Evolutionary conservation across 1,140 invertebrate genomes (phyloP).

Genomic region (Drosophila pruinosa): DNA sequence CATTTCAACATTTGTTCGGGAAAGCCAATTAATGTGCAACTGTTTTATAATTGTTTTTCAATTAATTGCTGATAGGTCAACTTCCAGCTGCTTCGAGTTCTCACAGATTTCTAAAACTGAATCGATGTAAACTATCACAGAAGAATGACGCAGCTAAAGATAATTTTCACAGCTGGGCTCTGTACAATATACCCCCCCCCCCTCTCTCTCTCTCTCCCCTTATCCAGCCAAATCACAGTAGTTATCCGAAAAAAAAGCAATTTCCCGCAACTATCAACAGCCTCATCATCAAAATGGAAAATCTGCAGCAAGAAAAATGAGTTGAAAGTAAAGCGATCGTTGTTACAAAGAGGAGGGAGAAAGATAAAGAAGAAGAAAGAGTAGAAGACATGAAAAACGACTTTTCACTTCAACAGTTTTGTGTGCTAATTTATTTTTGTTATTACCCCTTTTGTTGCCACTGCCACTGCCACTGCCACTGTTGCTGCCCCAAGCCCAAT

Average conservation of each 20-base stretch:
- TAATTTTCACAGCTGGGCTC: conserved; percentile 41
- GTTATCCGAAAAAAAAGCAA: conserved; percentile 50
- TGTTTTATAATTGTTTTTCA: conserved; percentile 12
- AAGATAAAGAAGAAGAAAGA: neutral
- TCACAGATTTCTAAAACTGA: conserved; percentile 2
- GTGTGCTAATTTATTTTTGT: conserved; percentile 79
- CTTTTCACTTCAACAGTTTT: conserved; percentile 81
- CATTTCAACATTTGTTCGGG: too few relatives aligned
- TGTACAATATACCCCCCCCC: neutral
- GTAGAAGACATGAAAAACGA: conserved; percentile 61
- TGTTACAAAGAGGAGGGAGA: conserved; percentile 10
- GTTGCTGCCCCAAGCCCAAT: conserved; percentile 13
- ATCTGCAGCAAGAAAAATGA: conserved; percentile 52
- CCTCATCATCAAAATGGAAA: conserved; percentile 53
- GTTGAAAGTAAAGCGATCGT: conserved; percentile 73
- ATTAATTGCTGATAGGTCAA: conserved; percentile 3
- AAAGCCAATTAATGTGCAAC: neutral
- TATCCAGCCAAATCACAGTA: conserved; percentile 20
- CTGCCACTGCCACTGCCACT: neutral
- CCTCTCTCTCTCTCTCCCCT: neutral
- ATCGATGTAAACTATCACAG: conserved; percentile 12
- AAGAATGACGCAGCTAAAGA: conserved; percentile 31
- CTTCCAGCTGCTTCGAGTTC: conserved; percentile 5
- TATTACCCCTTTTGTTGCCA: conserved; percentile 32
- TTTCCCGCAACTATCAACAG: conserved; percentile 60